These are phyloP conservation scores for Tetragnatha montana DNA, from an alignment of 2,888 invertebrate genomes.

Conservation along the genomic window DNA sequence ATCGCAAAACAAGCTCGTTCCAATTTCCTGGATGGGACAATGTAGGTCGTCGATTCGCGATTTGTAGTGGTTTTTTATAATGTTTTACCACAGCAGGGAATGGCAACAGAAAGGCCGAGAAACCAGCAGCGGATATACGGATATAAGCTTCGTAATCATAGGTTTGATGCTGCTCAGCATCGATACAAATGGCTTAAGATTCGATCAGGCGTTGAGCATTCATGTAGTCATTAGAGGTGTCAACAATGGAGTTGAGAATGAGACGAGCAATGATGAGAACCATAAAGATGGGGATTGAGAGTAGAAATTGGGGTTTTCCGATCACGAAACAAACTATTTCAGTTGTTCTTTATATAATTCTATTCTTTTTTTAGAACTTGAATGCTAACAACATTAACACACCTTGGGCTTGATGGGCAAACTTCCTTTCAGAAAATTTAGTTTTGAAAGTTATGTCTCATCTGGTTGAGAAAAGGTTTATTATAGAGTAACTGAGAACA, in stretches of 20 bases:
- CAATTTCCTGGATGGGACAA: constrained; percentile 36
- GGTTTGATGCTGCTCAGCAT: not conserved
- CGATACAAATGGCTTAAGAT: constrained; percentile 20
- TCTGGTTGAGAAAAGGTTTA: too few relatives aligned
- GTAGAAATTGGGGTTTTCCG: not conserved
- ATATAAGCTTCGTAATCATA: constrained; percentile 7
- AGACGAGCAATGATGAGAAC: not conserved
- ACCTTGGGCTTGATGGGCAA: too few relatives aligned
- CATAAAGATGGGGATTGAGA: not conserved
- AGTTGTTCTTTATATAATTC: not conserved
- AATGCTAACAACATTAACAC: too few relatives aligned
- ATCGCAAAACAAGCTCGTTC: constrained; percentile 37
- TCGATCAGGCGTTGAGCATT: constrained; percentile 18
- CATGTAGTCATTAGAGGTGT: not conserved
- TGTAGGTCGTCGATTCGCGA: constrained; percentile 31
- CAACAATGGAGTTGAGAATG: not conserved
- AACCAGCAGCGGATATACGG: not conserved
- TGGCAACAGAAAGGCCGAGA: not conserved
- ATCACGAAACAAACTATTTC: not conserved
- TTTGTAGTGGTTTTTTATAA: not conserved
- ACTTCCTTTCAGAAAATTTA: too few relatives aligned
- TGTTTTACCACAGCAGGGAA: not conserved
- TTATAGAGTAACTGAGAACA: too few relatives aligned
- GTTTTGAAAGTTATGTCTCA: too few relatives aligned
- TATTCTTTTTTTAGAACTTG: too few relatives aligned